These are phyloP conservation scores for Diacarnus erythraeanus DNA, from an alignment of 37 sponge, comb jelly and placozoan species.

Conservation along the genomic window DNA sequence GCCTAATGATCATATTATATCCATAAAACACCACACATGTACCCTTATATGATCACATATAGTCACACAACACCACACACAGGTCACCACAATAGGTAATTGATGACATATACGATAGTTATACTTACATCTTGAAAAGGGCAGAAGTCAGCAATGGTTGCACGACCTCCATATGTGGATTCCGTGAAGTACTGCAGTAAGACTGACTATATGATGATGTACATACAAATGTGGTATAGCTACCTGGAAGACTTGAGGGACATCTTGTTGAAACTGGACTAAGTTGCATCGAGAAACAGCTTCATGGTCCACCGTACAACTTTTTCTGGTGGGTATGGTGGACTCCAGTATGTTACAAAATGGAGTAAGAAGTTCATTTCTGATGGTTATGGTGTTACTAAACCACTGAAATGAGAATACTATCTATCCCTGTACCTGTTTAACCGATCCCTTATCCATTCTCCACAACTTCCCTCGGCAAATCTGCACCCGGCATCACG, in stretches of 20 bases:
- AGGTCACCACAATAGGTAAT: too few relatives aligned
- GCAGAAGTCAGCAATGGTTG: constrained; percentile 67
- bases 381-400: too few relatives aligned
- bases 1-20: too few relatives aligned
- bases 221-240: too few relatives aligned
- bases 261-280: not conserved
- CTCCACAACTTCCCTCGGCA: constrained; percentile 44
- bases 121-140: constrained; percentile 57
- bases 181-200: constrained; percentile 58
- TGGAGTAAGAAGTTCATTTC: constrained; percentile 14
- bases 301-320: constrained; percentile 47
- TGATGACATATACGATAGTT: too few relatives aligned
- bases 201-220: too few relatives aligned
- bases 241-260: too few relatives aligned
- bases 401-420: too few relatives aligned
- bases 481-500: constrained; percentile 51
- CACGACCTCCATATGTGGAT: constrained; percentile 28
- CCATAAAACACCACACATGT: too few relatives aligned
- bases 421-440: too few relatives aligned
- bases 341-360: constrained; percentile 20
- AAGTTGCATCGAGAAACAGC: constrained; percentile 47
- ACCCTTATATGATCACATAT: too few relatives aligned
- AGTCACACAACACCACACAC: too few relatives aligned
- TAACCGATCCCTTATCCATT: constrained; percentile 21
- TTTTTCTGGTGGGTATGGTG: not conserved